These are phyloP conservation scores for Agrilus planipennis DNA, from an alignment of 1,140 invertebrate species.

Conservation along the genomic window DNA sequence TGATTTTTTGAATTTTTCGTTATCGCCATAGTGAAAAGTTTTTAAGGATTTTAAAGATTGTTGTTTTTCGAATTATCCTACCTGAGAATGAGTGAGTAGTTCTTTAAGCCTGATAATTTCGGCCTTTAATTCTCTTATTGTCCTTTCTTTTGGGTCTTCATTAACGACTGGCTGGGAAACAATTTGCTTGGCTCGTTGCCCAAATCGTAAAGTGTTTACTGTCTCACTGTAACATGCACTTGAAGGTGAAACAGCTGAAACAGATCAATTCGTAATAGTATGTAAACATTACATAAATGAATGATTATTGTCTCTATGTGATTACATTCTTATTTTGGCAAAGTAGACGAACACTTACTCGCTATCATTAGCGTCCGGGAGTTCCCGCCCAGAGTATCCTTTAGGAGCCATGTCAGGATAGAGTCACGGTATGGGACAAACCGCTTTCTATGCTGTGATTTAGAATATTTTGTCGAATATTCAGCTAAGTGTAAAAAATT, in stretches of 20 bases:
- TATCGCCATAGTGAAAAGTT: too few species aligned
- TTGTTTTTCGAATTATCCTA: too few species aligned
- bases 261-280: constrained; percentile 6
- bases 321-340: neutral
- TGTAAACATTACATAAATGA: constrained; percentile 1
- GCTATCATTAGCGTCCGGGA: constrained; percentile 43
- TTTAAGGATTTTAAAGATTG: too few species aligned
- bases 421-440: constrained; percentile 99
- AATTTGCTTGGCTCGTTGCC: constrained; percentile 55
- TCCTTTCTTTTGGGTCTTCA: constrained; percentile 47
- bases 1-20: too few species aligned
- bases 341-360: constrained; percentile 33
- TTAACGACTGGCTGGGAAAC: constrained; percentile 53
- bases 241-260: constrained; percentile 56
- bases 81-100: constrained; percentile 16
- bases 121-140: constrained; percentile 42
- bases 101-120: constrained; percentile 44
- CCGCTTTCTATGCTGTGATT: constrained; percentile 65
- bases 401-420: constrained; percentile 90
- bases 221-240: constrained; percentile 55
- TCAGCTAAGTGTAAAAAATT: constrained; percentile 54
- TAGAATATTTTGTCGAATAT: constrained; percentile 54
- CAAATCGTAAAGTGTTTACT: constrained; percentile 57
- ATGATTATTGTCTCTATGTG: constrained; percentile 1
- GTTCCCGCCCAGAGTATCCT: constrained; percentile 42